A percentile compares a stretch with the other conserved stretches of the same genome.
Evolutionary conservation across 2,797 vertebrate genomes (phyloP).

Genomic region (Sandelia bainsii): DNA sequence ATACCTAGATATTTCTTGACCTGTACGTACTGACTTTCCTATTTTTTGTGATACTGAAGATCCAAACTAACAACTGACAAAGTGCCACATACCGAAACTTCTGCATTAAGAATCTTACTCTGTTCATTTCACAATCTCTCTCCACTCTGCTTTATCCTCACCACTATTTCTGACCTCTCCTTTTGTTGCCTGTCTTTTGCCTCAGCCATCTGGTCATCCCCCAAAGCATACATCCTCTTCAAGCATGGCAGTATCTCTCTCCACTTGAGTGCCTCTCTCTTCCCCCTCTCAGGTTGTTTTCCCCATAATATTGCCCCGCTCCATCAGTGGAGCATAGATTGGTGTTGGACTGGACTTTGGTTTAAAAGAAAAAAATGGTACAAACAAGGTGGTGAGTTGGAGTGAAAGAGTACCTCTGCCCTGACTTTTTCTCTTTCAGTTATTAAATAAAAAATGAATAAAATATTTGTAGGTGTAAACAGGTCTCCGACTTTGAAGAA

Average conservation of each 20-base stretch:
- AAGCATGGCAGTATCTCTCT: constrained; percentile 72
- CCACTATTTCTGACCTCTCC: constrained; percentile 75
- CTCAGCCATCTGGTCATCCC: constrained; percentile 82
- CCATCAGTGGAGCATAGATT: constrained; percentile 61
- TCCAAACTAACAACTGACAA: constrained; percentile 1
- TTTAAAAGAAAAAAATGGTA: neutral
- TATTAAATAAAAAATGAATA: constrained; percentile 74
- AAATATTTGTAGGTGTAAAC: constrained; percentile 53
- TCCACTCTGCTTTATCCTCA: constrained; percentile 42
- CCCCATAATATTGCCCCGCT: constrained; percentile 62
- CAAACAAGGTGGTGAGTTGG: constrained; percentile 23
- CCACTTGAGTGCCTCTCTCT: constrained; percentile 74
- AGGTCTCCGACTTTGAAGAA: constrained; percentile 43
- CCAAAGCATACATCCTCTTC: constrained; percentile 78
- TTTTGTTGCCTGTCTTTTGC: constrained; percentile 70
- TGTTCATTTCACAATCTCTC: constrained; percentile 29
- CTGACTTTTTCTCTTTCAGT: constrained; percentile 45
- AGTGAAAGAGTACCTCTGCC: constrained; percentile 23
- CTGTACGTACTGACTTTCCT: neutral
- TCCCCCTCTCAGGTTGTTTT: constrained; percentile 72
- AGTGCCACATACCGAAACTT: constrained; percentile 19
- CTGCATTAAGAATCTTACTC: constrained; percentile 12
- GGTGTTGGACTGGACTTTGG: constrained; percentile 58
- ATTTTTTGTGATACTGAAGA: constrained; percentile 2
- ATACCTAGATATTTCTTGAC: neutral